These are phyloP conservation scores for Mactra quadrangularis DNA, from an alignment of 1,140 invertebrate genomes.

Conservation along the genomic window DNA sequence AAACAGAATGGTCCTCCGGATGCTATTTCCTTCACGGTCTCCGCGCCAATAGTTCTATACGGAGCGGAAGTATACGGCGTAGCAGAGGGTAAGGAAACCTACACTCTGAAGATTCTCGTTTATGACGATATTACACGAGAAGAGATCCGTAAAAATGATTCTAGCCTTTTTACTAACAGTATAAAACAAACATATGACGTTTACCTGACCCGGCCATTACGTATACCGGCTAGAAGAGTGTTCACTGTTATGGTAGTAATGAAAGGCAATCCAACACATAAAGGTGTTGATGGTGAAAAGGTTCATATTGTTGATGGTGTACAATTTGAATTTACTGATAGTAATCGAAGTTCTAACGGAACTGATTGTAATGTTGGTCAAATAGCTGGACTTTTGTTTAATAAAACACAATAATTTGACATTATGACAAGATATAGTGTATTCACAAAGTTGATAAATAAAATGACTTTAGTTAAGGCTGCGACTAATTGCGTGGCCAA, in stretches of 20 bases:
- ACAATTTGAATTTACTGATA: conserved; percentile 37
- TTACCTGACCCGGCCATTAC: conserved; percentile 14
- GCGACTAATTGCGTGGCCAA: too few relatives aligned
- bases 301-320: conserved; percentile 36
- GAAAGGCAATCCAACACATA: conserved; percentile 35
- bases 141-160: conserved; percentile 37
- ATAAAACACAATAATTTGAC: conserved; percentile 50
- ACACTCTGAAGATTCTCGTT: conserved; percentile 14
- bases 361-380: conserved; percentile 39
- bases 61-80: conserved; percentile 40
- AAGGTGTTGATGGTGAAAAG: conserved; percentile 46
- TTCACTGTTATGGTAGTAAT: conserved; percentile 40
- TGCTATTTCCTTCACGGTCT: conserved; percentile 49
- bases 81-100: conserved; percentile 29
- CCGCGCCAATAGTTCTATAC: conserved; percentile 44
- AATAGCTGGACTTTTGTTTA: conserved; percentile 47
- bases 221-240: conserved; percentile 27
- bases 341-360: conserved; percentile 39
- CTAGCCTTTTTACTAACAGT: conserved; percentile 35
- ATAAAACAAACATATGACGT: conserved; percentile 43
- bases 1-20: conserved; percentile 53
- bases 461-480: too few relatives aligned
- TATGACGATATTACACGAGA: conserved; percentile 48
- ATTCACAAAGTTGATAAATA: too few relatives aligned
- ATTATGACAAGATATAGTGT: too few relatives aligned